phyloP scores from a whole-genome alignment of 23 tunicate genomes.

The Pegea sp. region DNA sequence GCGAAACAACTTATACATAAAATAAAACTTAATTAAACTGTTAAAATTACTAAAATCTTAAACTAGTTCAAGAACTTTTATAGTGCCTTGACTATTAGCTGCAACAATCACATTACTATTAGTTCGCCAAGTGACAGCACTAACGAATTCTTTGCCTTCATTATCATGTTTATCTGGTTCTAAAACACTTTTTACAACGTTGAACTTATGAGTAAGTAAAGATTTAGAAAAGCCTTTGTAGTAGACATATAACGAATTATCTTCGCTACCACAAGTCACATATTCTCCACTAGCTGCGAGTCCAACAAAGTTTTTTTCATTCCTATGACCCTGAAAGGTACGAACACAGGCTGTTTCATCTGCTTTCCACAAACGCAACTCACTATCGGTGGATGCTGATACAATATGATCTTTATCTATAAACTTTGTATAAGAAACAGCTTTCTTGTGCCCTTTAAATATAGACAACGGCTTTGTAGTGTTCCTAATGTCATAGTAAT shows the following conservation, averaged over 20 bases:
- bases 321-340: slow-evolving; percentile 75
- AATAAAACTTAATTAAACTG: too few relatives aligned
- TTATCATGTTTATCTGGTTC: slow-evolving; percentile 36
- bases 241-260: slow-evolving; percentile 81
- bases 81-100: slow-evolving; percentile 94
- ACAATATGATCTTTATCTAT: slow-evolving; percentile 61
- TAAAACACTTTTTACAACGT: slow-evolving; percentile 76
- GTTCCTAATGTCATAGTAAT: slow-evolving; percentile 90
- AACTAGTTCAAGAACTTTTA: slow-evolving; percentile 72
- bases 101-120: slow-evolving; percentile 71
- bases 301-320: slow-evolving; percentile 97
- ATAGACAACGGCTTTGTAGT: slow-evolving; percentile 48
- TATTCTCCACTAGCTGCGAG: slow-evolving; percentile 84
- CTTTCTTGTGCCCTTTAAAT: slow-evolving; percentile 95
- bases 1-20: too few relatives aligned
- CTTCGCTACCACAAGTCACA: slow-evolving; percentile 95
- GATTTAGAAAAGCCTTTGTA: slow-evolving; percentile 77
- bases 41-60: too few relatives aligned
- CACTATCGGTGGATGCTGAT: slow-evolving; percentile 95
- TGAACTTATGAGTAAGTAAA: slow-evolving; percentile 58
- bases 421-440: slow-evolving; percentile 96
- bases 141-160: slow-evolving; percentile 83
- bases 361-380: slow-evolving; percentile 63
- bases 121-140: slow-evolving; percentile 87
- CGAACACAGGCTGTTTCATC: slow-evolving; percentile 22